These are phyloP conservation scores for Spodoptera littoralis DNA, from an alignment of 2,888 invertebrate species.

Conservation along the genomic window DNA sequence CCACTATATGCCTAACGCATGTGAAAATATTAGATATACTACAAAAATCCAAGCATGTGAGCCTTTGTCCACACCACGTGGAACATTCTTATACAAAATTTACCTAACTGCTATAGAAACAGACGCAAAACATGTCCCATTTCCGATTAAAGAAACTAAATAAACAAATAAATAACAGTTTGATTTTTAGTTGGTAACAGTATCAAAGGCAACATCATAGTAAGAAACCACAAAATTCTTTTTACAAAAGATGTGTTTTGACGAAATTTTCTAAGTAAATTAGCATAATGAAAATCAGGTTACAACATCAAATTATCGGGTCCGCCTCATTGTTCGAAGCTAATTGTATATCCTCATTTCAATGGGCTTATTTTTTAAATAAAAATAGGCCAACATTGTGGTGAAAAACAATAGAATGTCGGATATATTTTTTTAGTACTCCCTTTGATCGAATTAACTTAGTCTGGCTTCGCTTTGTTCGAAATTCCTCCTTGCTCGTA, in stretches of 20 bases:
- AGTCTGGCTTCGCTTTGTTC: conserved; percentile 3
- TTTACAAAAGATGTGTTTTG: conserved; percentile 2
- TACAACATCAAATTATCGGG: conserved; percentile 9
- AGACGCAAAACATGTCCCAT: conserved; percentile 19
- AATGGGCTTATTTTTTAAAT: not conserved
- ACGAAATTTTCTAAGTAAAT: not conserved
- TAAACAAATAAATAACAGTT: conserved; percentile 7
- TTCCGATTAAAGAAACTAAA: conserved; percentile 22
- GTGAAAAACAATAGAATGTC: conserved; percentile 1
- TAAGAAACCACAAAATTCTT: not conserved
- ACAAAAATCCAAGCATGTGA: conserved; percentile 56
- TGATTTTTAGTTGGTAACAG: not conserved
- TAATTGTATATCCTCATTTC: conserved; percentile 12
- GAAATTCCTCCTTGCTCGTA: not conserved
- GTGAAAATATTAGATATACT: conserved; percentile 53
- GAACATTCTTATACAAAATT: conserved; percentile 50
- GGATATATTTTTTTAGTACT: not conserved
- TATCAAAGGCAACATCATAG: not conserved
- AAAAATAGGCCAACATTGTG: conserved; percentile 13
- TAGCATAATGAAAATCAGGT: conserved; percentile 1
- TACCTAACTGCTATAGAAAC: conserved; percentile 32
- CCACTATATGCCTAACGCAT: conserved; percentile 12
- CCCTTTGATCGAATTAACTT: not conserved
- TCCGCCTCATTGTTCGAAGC: conserved; percentile 15
- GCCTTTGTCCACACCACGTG: conserved; percentile 61